Base-by-base conservation (phyloP, 2,888 invertebrate genomes). In the Acrobasis consociella region DNA sequence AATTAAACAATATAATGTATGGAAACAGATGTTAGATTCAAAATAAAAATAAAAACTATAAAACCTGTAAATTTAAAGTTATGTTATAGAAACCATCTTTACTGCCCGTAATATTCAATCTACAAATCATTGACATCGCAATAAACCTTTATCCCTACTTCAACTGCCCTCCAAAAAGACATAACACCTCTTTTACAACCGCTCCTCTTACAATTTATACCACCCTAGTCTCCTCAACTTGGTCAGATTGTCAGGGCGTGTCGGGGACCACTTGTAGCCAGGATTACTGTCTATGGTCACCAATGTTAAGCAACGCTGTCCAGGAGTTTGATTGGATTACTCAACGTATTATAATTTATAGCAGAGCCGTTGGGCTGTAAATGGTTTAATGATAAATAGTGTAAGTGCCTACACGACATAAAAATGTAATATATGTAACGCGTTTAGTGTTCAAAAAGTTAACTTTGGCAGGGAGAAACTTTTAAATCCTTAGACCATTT, bases 301-400 rank as follows among this genome's bases (percentile, higher is more conserved):
- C 69, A 66, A 49, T 58, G 64, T 56, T 42, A 56, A 56, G 42
- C 56, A 62, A 55, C 65, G 61, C 66, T 69, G 66, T 69, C 67
- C 64, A 64, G 64, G 63, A 66, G 63, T 67, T 62, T 69, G 66
- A 69, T 69, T 67, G 69, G 69, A 67, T 69, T 69, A 69, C 62
- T 65, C 65, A 62, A 52, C 5, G 8, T 42, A 16, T 46, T 22
- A 46, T 46, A 46, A 17, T 56, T 55, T 42, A 39, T 15, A 15
- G 38, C 13, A 37, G 31, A 5, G 31, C 31, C 5, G 22, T 22
- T 22, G 31, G 31, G 8, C 31, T 7, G 31, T 31, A 31, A 31
- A 31, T 7, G 31, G 0, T 2, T 5, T 5, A 31, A 31, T 31
- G 31, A n/a, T n/a, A n/a, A n/a, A n/a, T n/a, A n/a, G n/a, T n/a